Evolutionary conservation across 2,113 vertebrate genomes (phyloP).

Genomic region (Campylorhamphus procurvoides): DNA sequence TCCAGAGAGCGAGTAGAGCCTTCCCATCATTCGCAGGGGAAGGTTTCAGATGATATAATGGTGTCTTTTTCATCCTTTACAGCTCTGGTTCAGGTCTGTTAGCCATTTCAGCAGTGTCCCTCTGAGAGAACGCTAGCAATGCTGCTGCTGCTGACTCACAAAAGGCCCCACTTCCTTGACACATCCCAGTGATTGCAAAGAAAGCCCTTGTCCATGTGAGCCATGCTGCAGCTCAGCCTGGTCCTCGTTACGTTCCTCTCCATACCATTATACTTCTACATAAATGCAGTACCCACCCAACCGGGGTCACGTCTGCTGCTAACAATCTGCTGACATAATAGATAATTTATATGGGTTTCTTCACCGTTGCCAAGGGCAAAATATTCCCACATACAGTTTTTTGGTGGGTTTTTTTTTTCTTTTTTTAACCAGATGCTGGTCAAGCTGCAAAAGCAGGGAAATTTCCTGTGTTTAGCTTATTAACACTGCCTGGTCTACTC

Average conservation of each 20-base stretch:
- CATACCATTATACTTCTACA: background rate
- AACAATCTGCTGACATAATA: constrained; percentile 52
- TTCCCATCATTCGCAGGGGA: background rate
- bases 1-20: background rate
- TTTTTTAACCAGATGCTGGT: background rate
- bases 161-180: constrained; percentile 54
- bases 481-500: background rate
- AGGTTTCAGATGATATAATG: background rate
- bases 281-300: constrained; percentile 24
- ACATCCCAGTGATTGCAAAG: constrained; percentile 22
- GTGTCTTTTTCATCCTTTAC: background rate
- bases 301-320: constrained; percentile 43
- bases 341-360: constrained; percentile 46
- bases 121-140: background rate
- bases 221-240: constrained; percentile 28
- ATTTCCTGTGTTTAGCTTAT: background rate
- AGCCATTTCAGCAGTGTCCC: constrained; percentile 11
- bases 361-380: constrained; percentile 44
- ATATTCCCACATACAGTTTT: constrained; percentile 8
- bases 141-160: constrained; percentile 28
- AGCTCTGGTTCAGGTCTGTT: constrained; percentile 6
- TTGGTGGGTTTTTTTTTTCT: background rate
- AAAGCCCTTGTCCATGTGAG: constrained; percentile 11
- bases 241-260: constrained; percentile 43
- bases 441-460: background rate